These are phyloP conservation scores for Todiramphus saurophagus DNA, from an alignment of 2,113 vertebrate species.

Conservation along the genomic window DNA sequence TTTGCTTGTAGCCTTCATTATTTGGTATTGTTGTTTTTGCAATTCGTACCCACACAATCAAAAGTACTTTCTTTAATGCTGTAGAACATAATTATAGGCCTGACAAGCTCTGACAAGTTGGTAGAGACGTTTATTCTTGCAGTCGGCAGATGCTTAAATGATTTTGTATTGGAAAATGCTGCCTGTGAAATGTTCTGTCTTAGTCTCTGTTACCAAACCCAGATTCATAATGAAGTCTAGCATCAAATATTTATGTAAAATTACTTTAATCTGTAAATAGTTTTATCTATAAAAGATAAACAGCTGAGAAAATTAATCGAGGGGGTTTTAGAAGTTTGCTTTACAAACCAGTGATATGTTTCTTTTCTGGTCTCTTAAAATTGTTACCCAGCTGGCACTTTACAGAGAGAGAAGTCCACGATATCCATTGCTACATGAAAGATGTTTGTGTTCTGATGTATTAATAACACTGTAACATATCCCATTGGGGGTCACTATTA, in stretches of 20 bases:
- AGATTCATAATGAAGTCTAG: conserved; percentile 33
- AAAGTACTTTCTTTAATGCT: conserved; percentile 47
- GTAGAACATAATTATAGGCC: conserved; percentile 57
- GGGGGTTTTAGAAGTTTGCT: neutral
- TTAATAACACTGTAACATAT: conserved; percentile 11
- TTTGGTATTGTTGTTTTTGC: conserved; percentile 20
- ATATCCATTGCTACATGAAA: neutral
- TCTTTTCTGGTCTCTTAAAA: neutral
- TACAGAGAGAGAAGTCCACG: neutral
- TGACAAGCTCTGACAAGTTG: conserved; percentile 64
- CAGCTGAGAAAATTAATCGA: neutral
- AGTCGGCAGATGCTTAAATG: conserved; percentile 47
- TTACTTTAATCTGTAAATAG: conserved; percentile 26
- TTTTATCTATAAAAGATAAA: conserved; percentile 46
- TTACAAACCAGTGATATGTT: neutral
- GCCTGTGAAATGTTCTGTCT: conserved; percentile 36
- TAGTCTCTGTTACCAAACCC: neutral
- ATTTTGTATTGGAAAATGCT: conserved; percentile 59
- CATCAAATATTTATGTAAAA: conserved; percentile 44
- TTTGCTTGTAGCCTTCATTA: neutral
- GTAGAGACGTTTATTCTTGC: conserved; percentile 58
- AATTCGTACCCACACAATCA: neutral
- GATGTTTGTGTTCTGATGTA: neutral
- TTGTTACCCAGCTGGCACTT: neutral
- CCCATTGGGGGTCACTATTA: neutral